Base-by-base conservation (phyloP, 2,888 invertebrate species). In the Steinernema hermaphroditum region DNA sequence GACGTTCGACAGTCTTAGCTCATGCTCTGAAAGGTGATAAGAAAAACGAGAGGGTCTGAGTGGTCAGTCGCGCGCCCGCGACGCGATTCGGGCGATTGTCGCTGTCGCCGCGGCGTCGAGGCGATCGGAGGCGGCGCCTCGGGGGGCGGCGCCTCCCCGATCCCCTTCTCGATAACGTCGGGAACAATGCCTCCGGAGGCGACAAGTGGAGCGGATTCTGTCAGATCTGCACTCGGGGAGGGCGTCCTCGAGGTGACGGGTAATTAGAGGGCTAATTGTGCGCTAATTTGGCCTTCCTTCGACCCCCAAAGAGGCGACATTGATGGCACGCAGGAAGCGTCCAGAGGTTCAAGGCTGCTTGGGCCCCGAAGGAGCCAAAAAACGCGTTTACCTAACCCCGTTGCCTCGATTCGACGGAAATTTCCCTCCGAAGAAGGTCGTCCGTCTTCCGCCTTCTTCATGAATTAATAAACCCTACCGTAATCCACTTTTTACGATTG, bases 11-110 rank as follows among this genome's bases (percentile, higher is more conserved):
- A 2, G 68, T 74, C 12, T 74, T 68, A 8, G 83, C 85, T 74
- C 80, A 82, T 34, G 78, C 76, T 19, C 81, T 82, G 68, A 32
- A 76, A 76, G 16, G 8, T 46, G 54, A 54, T 54, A 54, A 54
- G 54, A 54, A 24, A 54, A 54, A 4, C 27, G 27, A 49, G 16
- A 4, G 46, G 54, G 54, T 14, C 54, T 27, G 19, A 54, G 24
- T 54, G 54, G 54, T 54, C 54, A 54, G 54, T 16, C 24, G 24
- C 6, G n/a, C 24, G 54, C 54, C 6, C 19, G 54, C 54, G 54
- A 24, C 54, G 27, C 54, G 24, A 54, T 24, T 54, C 27, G 54
- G 6, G 49, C 14, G 19, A 19, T 49, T 19, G n/a, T 41, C 41
- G 41, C n/a, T 8, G 57, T 57, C 37, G 32, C 2, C 37, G 68